Evolutionary conservation across 1,140 invertebrate genomes (phyloP).

Genomic region (Drosophila sechellia): DNA sequence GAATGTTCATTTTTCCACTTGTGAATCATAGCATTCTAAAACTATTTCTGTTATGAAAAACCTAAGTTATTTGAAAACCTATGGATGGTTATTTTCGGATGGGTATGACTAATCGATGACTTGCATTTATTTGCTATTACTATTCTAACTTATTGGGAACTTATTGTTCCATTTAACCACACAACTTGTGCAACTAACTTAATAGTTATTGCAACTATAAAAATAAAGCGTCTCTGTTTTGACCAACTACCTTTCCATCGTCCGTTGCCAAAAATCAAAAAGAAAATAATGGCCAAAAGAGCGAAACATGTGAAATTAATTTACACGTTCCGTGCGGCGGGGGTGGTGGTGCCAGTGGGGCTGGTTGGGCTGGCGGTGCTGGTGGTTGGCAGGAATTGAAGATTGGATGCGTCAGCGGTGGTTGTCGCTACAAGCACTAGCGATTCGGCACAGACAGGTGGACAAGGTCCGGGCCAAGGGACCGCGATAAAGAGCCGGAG

Average conservation of each 20-base stretch:
- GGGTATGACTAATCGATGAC: no score
- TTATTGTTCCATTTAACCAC: no score
- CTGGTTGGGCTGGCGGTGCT: neutral
- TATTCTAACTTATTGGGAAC: no score
- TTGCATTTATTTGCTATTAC: no score
- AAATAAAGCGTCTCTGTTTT: neutral
- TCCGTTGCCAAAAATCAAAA: neutral
- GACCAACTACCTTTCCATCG: neutral
- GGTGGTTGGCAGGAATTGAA: neutral
- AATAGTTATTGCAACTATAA: no score
- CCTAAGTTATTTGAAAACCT: no score
- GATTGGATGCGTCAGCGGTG: constrained; percentile 56
- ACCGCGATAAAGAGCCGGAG: neutral
- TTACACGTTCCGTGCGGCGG: constrained; percentile 62
- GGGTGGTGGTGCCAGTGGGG: neutral
- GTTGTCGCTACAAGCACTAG: constrained; percentile 12
- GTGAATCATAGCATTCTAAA: neutral
- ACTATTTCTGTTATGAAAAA: neutral
- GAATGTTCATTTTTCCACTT: no score
- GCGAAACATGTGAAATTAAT: constrained; percentile 79
- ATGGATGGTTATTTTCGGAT: no score
- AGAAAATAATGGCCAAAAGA: constrained; percentile 14
- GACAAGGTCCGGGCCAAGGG: constrained; percentile 43
- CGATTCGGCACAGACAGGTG: constrained; percentile 25
- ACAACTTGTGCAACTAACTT: no score